These are phyloP conservation scores for Sericinus montela DNA, from an alignment of 2,888 invertebrate genomes.

Conservation along the genomic window DNA sequence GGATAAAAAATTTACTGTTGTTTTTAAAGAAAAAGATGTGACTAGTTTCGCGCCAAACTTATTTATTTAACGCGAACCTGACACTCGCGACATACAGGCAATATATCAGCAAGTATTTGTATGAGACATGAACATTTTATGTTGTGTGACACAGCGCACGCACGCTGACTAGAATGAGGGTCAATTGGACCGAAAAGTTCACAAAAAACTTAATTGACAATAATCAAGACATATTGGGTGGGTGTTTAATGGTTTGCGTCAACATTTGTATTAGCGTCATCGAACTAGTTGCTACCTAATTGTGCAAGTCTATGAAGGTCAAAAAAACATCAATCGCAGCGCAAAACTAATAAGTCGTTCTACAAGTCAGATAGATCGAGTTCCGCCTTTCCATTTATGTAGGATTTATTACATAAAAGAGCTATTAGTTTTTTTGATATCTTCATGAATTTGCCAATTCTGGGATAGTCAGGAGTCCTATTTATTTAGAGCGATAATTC, in stretches of 20 bases:
- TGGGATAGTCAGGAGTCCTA: too few relatives aligned
- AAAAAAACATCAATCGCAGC: slow-evolving; percentile 7
- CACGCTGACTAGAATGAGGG: slow-evolving; percentile 47
- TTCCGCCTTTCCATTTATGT: too few relatives aligned
- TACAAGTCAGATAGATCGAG: too few relatives aligned
- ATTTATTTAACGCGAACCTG: neutral
- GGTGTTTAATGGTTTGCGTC: slow-evolving; percentile 57
- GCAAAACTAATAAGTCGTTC: neutral
- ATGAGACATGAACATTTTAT: neutral
- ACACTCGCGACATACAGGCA: slow-evolving; percentile 1
- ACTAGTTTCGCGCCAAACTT: neutral
- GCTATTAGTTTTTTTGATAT: too few relatives aligned
- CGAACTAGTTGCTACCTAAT: slow-evolving; percentile 14
- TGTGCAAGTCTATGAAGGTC: slow-evolving; percentile 14
- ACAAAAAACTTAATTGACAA: slow-evolving; percentile 61
- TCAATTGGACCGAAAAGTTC: slow-evolving; percentile 63
- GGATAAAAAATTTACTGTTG: too few relatives aligned
- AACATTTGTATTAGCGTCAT: slow-evolving; percentile 50
- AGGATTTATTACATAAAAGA: too few relatives aligned
- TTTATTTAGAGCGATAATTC: too few relatives aligned
- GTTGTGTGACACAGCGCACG: slow-evolving; percentile 46
- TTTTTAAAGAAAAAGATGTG: slow-evolving; percentile 1
- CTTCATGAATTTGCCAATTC: too few relatives aligned
- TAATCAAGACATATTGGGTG: slow-evolving; percentile 59
- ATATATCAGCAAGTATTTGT: slow-evolving; percentile 1